Evolutionary conservation across 64 coral and sea anemone species (phyloP), one percentile per base, ranked within the genome.

Genomic region (Orbicella faveolata): DNA sequence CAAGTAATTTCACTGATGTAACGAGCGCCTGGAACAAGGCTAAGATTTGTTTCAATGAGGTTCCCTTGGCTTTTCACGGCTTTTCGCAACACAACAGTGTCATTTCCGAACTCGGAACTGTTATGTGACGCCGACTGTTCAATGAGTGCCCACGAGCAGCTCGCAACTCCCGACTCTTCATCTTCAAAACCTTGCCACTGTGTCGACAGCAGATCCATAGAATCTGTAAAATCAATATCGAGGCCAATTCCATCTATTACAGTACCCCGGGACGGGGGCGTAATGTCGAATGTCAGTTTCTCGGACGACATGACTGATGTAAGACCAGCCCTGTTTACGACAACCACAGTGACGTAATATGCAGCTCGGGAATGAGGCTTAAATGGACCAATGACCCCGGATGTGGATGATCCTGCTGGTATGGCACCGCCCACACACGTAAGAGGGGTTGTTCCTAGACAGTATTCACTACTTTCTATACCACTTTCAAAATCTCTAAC

Each of bases 131-230:
- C 77, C n/a, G 67, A 86, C 74, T 98, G 77, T 52, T 98, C 90
- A 36, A 90, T 88, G 0, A 95, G 86, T 18, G 26, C 73, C 94
- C 94, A 95, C 13, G 72, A 87, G 75, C 96, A 98, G 21, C 75
- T 91, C 2, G 78, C 61, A 8, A 98, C 78, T 20, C 55, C 90
- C 10, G 96, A 75, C 70, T 98, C 90, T 4, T 77, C 75, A 51
- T 98, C 96, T 37, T 89, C 55, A 76, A 98, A 98, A 51, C 87
- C 90, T 34, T 57, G 78, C 96, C 96, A 98, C 41, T 74, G 77
- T 12, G 73, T 76, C 13, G 87, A 36, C 11, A 98, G 69, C 13
- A 74, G 51, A 67, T 85, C 59, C 20, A 73, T 93, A 3, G 83
- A 74, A 14, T 90, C 90, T 33, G 90, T 98, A 18, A 89, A 95